Conservation (phyloP, 2,888 invertebrate species). For the Polyommatus iphigenia region DNA sequence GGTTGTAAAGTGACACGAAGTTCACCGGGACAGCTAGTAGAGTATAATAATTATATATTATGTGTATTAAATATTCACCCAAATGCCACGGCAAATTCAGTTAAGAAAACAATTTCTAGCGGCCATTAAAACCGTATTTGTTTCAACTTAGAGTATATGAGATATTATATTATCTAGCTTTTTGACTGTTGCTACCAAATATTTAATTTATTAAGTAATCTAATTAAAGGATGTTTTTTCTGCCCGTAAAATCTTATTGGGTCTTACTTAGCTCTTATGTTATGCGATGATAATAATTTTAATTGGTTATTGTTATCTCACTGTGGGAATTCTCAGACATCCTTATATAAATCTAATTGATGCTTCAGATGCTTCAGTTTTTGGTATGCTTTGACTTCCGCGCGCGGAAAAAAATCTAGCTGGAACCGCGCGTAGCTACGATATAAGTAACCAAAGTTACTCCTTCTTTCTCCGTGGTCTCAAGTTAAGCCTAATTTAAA, state of each 20-base stretch:
- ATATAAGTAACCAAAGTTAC: too few species aligned
- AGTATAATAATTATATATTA: too few species aligned
- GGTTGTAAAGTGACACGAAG: too few species aligned
- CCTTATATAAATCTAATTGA: neutral
- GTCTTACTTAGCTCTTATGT: neutral
- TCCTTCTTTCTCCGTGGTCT: too few species aligned
- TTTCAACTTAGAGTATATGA: too few species aligned
- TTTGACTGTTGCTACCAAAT: neutral
- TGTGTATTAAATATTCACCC: neutral
- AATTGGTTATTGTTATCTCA: neutral
- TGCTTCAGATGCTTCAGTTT: neutral
- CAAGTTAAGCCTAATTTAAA: too few species aligned
- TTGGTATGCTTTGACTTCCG: neutral
- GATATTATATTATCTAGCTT: neutral
- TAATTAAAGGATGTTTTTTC: neutral
- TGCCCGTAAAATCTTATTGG: neutral
- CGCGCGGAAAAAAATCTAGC: too few species aligned
- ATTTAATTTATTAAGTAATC: neutral
- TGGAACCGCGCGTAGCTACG: too few species aligned
- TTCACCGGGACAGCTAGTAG: too few species aligned
- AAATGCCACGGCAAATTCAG: too few species aligned
- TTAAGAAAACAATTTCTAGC: too few species aligned
- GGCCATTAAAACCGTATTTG: too few species aligned
- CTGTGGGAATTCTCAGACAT: neutral
- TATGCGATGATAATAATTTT: neutral